phyloP scores from a whole-genome alignment of 2,113 vertebrate species.

The Phycodurus eques region DNA sequence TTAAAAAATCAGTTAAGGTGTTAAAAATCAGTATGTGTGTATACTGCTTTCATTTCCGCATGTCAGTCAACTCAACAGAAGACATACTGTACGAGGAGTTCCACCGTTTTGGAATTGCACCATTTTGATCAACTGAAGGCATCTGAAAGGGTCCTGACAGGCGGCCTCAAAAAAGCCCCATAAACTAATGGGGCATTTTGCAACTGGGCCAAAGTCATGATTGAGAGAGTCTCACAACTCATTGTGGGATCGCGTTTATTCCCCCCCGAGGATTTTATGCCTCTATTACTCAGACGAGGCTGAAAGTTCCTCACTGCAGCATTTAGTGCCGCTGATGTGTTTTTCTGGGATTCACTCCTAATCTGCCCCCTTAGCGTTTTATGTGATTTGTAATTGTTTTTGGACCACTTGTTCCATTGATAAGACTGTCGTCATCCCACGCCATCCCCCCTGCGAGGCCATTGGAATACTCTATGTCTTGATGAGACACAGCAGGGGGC shows the following conservation, averaged over 20 bases:
- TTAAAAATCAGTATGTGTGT: background rate
- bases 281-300: constrained; percentile 58
- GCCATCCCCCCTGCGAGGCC: background rate
- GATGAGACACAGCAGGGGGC: background rate
- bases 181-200: constrained; percentile 58
- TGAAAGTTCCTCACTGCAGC: constrained; percentile 31
- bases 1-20: too few species aligned
- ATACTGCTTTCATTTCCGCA: background rate
- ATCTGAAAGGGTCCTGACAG: constrained; percentile 55
- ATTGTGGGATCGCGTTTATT: constrained; percentile 46
- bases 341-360: constrained; percentile 63
- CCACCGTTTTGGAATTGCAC: constrained; percentile 12
- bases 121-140: constrained; percentile 53
- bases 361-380: constrained; percentile 48
- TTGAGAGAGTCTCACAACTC: constrained; percentile 50
- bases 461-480: background rate
- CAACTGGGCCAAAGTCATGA: constrained; percentile 38
- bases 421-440: background rate
- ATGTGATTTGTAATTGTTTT: constrained; percentile 57
- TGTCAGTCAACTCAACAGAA: constrained; percentile 29
- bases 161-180: constrained; percentile 49
- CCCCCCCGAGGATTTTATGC: constrained; percentile 51
- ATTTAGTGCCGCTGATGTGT: constrained; percentile 64
- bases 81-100: constrained; percentile 8
- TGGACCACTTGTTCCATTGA: background rate